Evolutionary conservation across 2,113 vertebrate species (phyloP), one percentile per base, ranked within the genome.

Genomic region (Dipodomys stephensi): DNA sequence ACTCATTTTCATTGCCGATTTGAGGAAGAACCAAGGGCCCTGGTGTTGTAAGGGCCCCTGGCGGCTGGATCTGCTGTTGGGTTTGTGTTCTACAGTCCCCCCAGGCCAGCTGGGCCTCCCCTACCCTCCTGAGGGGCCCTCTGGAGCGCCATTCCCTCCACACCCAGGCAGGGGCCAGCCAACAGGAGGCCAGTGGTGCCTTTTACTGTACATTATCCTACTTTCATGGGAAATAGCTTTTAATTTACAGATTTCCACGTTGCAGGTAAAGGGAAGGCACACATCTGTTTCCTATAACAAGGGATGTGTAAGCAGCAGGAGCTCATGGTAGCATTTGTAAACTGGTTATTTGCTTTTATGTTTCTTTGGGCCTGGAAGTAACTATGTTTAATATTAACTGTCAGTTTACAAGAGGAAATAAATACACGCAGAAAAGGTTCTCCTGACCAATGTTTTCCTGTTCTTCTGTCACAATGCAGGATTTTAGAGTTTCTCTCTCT

Each of bases 341-440:
- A 88, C 93, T 94, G 87, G 67, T 93, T 97, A 93, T 39, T 97
- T 2, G 27, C 28, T 93, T 97, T 93, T 94, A 13, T 95, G 96
- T 92, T 8, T 84, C n/a, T 93, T 95, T 89, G 96, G 87, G 80
- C 76, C 82, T 85, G 83, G 87, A 97, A 97, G 92, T 96, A 96
- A 87, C 93, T 96, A 85, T 96, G 98, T 97, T 97, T 96, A 96
- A 94, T 92, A 57, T 2, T 87, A 94, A 27, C 94, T 86, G 28
- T 91, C 68, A 7, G 39, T 82, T 92, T 88, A 94, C 79, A 94
- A 84, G 79, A 90, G 92, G n/a, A 97, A 96, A 95, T 92, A 57
- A 80, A 85, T 91, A 53, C 11, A 69, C 16, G 71, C 1, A 4
- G 65, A 96, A 67, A 87, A 94, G 53, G 87, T 77, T 95, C 91